These are phyloP conservation scores for Gorsachius magnificus DNA, from an alignment of 2,797 vertebrate species.

Conservation along the genomic window DNA sequence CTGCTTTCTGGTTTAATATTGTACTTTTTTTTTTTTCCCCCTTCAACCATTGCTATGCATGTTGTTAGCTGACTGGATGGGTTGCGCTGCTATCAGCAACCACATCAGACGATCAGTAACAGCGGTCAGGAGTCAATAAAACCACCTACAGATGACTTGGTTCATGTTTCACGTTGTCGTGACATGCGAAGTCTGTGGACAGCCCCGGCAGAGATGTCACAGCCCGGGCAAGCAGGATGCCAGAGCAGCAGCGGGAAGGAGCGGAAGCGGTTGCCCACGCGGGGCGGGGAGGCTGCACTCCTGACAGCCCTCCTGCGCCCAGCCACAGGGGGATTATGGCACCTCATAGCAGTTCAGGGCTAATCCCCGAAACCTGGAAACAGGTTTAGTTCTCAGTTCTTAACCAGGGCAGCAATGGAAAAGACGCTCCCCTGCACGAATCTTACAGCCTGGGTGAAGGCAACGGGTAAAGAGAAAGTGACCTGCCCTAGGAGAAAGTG, in stretches of 20 bases:
- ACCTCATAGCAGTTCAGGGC: neutral
- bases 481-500: neutral
- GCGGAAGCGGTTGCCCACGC: rapidly evolving
- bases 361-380: neutral
- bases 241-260: rapidly evolving
- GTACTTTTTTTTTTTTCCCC: neutral
- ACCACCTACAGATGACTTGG: rapidly evolving
- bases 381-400: neutral
- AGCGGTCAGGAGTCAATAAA: neutral
- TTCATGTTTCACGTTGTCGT: neutral
- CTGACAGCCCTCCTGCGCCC: neutral
- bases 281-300: neutral
- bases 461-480: neutral
- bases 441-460: neutral
- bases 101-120: neutral
- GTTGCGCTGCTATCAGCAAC: neutral
- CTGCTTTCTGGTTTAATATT: neutral
- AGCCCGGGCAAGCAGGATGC: neutral
- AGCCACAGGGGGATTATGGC: neutral
- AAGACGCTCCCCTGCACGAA: neutral
- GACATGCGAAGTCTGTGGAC: neutral
- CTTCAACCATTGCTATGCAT: neutral
- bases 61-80: neutral
- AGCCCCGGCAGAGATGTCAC: neutral
- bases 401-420: neutral